Evolutionary conservation across 2,797 vertebrate species (phyloP), one percentile per base, ranked within the genome.

Genomic region (Girardinus metallicus): DNA sequence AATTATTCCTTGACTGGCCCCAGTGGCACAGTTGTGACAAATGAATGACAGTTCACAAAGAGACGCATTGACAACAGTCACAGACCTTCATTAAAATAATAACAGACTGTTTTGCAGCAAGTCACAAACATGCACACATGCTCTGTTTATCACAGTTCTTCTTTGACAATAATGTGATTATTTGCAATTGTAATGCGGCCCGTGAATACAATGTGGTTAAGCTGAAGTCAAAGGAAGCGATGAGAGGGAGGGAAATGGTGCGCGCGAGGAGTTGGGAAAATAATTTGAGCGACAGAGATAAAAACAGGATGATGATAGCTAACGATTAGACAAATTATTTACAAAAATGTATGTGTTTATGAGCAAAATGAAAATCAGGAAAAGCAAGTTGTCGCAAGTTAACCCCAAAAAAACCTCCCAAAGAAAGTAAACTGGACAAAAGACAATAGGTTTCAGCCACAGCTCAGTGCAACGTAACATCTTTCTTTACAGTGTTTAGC

Each of bases 31-130:
- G 76, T 71, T 81, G 64, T 83, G 75, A 81, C 78, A 90, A 91
- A 93, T 90, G 89, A 85, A 82, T 89, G 68, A 62, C 64, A 78
- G 83, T 90, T 93, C 91, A 81, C 39, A 76, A 87, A 91, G 83
- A 80, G 46, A 76, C 70, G 79, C 78, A 57, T 16, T 81, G 78
- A 87, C 84, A 81, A 79, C 78, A 78, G 82, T 83, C 88, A 88
- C 89, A 85, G 82, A 88, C 91, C 88, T 90, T 91, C 81, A 93
- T 94, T 91, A 89, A 91, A 94, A 92, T 88, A 91, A 93, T 85
- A 84, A 89, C 64, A 34, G 77, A 83, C 46, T 90, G 87, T 88
- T 91, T 90, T 86, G 85, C 86, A 76, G 68, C 34, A 26, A 79
- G 60, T 80, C 80, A 85, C 80, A 82, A 86, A 89, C 84, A 87